Base-by-base conservation (phyloP, 2,113 vertebrate species). In the Corynorhinus townsendii region DNA sequence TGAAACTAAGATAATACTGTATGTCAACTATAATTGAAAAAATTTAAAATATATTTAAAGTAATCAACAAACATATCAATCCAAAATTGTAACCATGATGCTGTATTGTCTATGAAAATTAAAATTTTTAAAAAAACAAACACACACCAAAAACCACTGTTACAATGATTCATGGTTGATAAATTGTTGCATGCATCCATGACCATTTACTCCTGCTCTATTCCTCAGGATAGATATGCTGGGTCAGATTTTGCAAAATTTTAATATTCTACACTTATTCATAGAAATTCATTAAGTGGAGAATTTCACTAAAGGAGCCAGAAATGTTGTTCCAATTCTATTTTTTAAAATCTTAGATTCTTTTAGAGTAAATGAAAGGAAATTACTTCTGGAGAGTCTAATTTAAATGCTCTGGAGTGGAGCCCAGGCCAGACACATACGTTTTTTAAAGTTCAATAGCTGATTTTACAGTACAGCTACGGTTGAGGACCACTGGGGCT, bases 361-460 rank as follows among this genome's bases (percentile, higher is more conserved):
- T 94, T 91, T n/a, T 64, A 89, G 47, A 93, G n/a, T 87, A 92
- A 96, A 90, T 84, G 11, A 68, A 94, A 95, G 79, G 89, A 89
- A 97, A 89, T 91, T 77, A 76, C 83, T 94, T 80, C 35, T 91
- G n/a, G 47, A 47, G n/a, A 91, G 45, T 81, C 56, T 84, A 86
- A 95, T 72, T 81, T 90, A 86, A 89, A 83, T 72, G 64, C 59
- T 54, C 49, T 87, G 38, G 66, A 89, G 9, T 72, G 30, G 52
- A 62, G n/a, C 45, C 26, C 77, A 88, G 28, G 59, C 43, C 45
- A 96, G 8, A 5, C 16, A 84, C 14, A 79, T 52, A 73, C 10
- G 3, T 79, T 64, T 90, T 79, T 49, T n/a, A n/a, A 30, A 88
- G 28, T 79, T 86, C 30, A 79, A 47, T 14, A 72, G 71, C 54